phyloP scores from a whole-genome alignment of 2,888 invertebrate genomes.

The Bellardia pandia region DNA sequence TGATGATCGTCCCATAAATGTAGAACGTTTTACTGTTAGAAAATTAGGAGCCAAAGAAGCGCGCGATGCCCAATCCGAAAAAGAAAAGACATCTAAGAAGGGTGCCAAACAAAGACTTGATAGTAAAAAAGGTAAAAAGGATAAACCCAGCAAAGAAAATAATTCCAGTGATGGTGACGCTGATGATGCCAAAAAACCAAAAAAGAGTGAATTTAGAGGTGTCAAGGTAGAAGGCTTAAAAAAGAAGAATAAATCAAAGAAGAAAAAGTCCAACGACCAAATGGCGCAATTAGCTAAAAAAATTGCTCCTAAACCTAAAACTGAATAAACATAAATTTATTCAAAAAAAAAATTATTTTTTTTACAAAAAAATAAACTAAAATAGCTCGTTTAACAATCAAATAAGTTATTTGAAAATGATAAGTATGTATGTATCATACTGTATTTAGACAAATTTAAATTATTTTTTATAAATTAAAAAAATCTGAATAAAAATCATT shows the following conservation, averaged over 20 bases:
- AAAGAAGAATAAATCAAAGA: constrained; percentile 78
- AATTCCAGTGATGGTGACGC: not conserved
- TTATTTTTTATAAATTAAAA: not conserved
- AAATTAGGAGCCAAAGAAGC: constrained; percentile 79
- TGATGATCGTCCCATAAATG: constrained; percentile 82
- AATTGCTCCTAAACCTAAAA: constrained; percentile 80
- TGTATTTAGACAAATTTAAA: no score
- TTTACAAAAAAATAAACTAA: not conserved
- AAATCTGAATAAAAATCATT: constrained; percentile 1
- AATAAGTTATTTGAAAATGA: not conserved
- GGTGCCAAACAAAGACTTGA: constrained; percentile 74
- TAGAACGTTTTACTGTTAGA: constrained; percentile 80
- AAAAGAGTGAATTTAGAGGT: constrained; percentile 81
- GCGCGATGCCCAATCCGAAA: constrained; percentile 75
- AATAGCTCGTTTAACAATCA: not conserved
- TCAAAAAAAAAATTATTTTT: not conserved
- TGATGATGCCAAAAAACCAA: constrained; percentile 73
- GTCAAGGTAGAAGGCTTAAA: constrained; percentile 79
- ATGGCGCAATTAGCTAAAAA: constrained; percentile 81
- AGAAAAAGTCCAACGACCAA: constrained; percentile 78
- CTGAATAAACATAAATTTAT: constrained; percentile 26
- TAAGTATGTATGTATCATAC: not conserved
- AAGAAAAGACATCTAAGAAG: constrained; percentile 41
- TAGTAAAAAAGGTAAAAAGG: constrained; percentile 73
- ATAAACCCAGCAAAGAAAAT: constrained; percentile 58